Evolutionary conservation across 64 coral and sea anemone species (phyloP).

Genomic region (Dendronephthya gigantea): DNA sequence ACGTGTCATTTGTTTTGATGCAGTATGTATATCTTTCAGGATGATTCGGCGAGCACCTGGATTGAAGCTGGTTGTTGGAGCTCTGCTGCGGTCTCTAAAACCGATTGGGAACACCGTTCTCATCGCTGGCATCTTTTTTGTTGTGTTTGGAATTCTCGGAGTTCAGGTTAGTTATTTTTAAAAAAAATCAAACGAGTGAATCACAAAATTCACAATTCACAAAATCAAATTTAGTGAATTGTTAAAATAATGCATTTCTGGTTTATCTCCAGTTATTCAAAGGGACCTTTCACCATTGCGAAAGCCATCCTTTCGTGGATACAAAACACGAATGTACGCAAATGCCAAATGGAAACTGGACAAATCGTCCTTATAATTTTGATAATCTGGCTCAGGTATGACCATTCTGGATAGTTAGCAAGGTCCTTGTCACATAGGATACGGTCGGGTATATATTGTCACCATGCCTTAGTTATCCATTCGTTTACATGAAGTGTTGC

Average conservation of each 20-base stretch:
- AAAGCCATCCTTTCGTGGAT: slow-evolving; percentile 42
- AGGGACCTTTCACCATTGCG: slow-evolving; percentile 65
- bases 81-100: slow-evolving; percentile 74
- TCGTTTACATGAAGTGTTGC: not conserved
- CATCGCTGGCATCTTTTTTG: slow-evolving; percentile 86
- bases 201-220: no score
- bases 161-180: slow-evolving; percentile 51
- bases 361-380: slow-evolving; percentile 88
- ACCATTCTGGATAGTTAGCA: not conserved
- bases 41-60: slow-evolving; percentile 92
- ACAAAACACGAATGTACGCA: slow-evolving; percentile 42
- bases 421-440: not conserved
- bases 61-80: slow-evolving; percentile 77
- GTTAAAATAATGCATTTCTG: not conserved
- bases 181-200: no score
- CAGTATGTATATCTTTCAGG: not conserved
- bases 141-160: slow-evolving; percentile 89
- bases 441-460: no score
- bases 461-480: no score
- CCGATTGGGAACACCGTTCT: slow-evolving; percentile 97
- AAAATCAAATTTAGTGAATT: no score
- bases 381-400: slow-evolving; percentile 66
- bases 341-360: slow-evolving; percentile 38
- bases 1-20: not conserved
- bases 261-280: slow-evolving; percentile 67